phyloP scores from a whole-genome alignment of 2,797 vertebrate species.

The Cynopterus sphinx region DNA sequence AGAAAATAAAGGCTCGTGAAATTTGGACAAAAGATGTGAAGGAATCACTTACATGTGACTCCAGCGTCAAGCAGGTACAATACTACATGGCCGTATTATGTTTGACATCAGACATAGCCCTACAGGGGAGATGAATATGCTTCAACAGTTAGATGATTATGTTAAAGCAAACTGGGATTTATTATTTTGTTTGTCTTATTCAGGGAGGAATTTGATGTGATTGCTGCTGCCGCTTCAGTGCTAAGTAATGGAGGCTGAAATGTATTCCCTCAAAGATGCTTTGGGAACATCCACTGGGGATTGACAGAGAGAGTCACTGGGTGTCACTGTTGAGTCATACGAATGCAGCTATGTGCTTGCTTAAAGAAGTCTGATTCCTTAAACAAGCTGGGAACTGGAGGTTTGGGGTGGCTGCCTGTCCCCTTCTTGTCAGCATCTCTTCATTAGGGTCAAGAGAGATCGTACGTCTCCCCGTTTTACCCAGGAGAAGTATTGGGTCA shows the following conservation, averaged over 20 bases:
- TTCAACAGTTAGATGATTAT: slow-evolving; percentile 82
- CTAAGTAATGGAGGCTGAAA: slow-evolving; percentile 65
- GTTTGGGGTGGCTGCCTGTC: not conserved
- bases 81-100: not conserved
- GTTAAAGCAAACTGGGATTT: slow-evolving; percentile 81
- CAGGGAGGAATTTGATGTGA: slow-evolving; percentile 66
- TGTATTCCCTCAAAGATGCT: slow-evolving; percentile 31
- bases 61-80: not conserved
- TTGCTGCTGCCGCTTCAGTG: slow-evolving; percentile 43
- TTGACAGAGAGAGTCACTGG: slow-evolving; percentile 85
- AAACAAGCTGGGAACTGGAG: slow-evolving; percentile 45
- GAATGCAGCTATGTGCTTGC: slow-evolving; percentile 65
- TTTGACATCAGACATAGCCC: slow-evolving; percentile 54
- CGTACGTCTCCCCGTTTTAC: not conserved
- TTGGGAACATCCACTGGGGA: slow-evolving; percentile 77
- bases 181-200: slow-evolving; percentile 75
- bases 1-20: slow-evolving; percentile 33
- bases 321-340: slow-evolving; percentile 88
- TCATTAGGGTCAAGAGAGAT: not conserved
- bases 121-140: slow-evolving; percentile 67
- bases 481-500: not conserved
- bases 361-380: slow-evolving; percentile 50
- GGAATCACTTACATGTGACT: slow-evolving; percentile 34
- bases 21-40: not conserved
- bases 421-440: not conserved